phyloP scores from a whole-genome alignment of 2,797 vertebrate genomes.

The Lagocephalus sceleratus region DNA sequence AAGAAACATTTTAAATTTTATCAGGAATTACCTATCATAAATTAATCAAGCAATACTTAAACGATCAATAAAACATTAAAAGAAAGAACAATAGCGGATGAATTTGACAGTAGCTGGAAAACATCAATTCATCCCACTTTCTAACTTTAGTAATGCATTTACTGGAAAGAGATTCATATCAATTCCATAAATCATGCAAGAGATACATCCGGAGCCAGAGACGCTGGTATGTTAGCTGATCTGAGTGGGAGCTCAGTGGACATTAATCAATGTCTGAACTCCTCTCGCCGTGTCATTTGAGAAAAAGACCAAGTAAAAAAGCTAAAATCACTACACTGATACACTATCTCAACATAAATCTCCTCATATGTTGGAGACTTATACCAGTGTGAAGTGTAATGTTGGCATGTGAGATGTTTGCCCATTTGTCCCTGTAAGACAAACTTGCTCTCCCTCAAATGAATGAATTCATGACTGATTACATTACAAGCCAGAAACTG shows the following conservation, averaged over 20 bases:
- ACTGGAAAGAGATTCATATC: conserved; percentile 97
- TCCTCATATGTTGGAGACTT: conserved; percentile 11
- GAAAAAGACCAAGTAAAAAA: conserved; percentile 62
- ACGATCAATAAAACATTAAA: conserved; percentile 42
- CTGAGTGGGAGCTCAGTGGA: conserved; percentile 72
- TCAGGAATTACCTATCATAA: conserved; percentile 2
- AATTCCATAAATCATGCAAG: conserved; percentile 97
- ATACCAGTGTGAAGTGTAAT: too few species aligned
- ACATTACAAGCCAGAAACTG: too few species aligned
- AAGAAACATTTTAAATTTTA: too few species aligned
- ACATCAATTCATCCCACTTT: conserved; percentile 84
- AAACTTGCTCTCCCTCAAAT: too few species aligned
- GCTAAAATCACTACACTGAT: conserved; percentile 39
- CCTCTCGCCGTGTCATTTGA: conserved; percentile 75
- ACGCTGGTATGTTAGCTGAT: conserved; percentile 88
- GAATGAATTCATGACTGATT: too few species aligned
- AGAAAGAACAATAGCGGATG: conserved; percentile 84
- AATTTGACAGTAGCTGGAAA: conserved; percentile 86
- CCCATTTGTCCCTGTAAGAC: too few species aligned
- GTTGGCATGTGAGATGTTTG: too few species aligned
- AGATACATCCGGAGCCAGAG: conserved; percentile 84
- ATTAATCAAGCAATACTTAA: conserved; percentile 3
- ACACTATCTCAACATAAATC: conserved; percentile 32
- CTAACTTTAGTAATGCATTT: conserved; percentile 92
- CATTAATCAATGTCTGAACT: conserved; percentile 82